A percentile compares a stretch with the other conserved stretches of the same genome.
Evolutionary conservation across 1,140 invertebrate species (phyloP).

Genomic region (Teleogryllus occipitalis): DNA sequence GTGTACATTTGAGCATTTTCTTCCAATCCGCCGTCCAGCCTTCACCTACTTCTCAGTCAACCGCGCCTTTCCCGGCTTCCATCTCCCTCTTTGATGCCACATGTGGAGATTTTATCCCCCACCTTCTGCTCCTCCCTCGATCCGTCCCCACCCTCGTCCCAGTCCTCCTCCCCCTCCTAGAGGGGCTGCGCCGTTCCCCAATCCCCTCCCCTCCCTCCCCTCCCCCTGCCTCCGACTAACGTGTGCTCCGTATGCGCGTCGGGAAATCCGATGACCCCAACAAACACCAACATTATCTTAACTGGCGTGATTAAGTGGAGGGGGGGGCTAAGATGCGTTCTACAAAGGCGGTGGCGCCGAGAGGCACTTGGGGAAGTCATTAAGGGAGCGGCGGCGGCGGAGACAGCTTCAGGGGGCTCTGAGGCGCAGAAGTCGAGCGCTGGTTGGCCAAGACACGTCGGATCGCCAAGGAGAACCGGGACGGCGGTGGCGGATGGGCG

Average conservation of each 20-base stretch:
- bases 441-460: too few species aligned
- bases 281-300: constrained; percentile 1
- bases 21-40: too few species aligned
- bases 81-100: too few species aligned
- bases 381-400: not conserved
- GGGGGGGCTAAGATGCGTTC: not conserved
- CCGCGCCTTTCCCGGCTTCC: too few species aligned
- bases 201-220: not conserved
- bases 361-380: not conserved
- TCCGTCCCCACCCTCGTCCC: not conserved
- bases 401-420: not conserved
- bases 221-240: not conserved
- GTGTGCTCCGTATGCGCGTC: not conserved
- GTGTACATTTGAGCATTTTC: too few species aligned
- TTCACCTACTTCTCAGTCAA: too few species aligned
- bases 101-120: too few species aligned
- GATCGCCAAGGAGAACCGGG: too few species aligned
- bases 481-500: too few species aligned
- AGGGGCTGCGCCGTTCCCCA: not conserved
- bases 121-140: not conserved
- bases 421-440: too few species aligned
- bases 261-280: not conserved
- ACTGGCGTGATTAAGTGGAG: not conserved
- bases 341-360: not conserved
- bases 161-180: not conserved